phyloP scores from a whole-genome alignment of 1,140 invertebrate species.

The Tetraneura akinire region DNA sequence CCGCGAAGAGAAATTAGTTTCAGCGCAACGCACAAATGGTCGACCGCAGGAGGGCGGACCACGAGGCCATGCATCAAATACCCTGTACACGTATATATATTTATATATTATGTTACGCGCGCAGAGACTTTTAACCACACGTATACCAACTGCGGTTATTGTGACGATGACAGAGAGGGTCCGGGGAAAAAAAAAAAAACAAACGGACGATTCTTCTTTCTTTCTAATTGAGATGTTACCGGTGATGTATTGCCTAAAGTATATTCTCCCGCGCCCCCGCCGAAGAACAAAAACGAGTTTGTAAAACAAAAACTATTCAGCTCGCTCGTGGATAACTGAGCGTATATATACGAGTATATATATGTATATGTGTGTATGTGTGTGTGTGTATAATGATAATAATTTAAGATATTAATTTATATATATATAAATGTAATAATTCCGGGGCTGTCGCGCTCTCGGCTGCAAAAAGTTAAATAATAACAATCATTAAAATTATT shows the following conservation, averaged over 20 bases:
- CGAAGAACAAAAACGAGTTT: slow-evolving; percentile 33
- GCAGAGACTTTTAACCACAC: slow-evolving; percentile 19
- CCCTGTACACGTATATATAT: not conserved
- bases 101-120: too few species aligned
- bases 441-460: too few species aligned
- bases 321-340: not conserved
- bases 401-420: too few species aligned
- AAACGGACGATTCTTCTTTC: slow-evolving; percentile 8
- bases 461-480: too few species aligned
- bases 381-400: too few species aligned
- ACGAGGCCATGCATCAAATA: slow-evolving; percentile 44
- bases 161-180: not conserved
- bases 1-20: slow-evolving; percentile 47
- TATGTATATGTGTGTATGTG: too few species aligned
- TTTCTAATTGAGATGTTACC: slow-evolving; percentile 50
- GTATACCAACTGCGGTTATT: not conserved
- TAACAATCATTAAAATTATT: too few species aligned
- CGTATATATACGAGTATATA: too few species aligned
- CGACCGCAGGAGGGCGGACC: slow-evolving; percentile 27
- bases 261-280: not conserved
- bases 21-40: slow-evolving; percentile 20
- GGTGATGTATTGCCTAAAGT: slow-evolving; percentile 41
- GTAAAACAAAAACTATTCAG: slow-evolving; percentile 14
- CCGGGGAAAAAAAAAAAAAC: slow-evolving; percentile 19
- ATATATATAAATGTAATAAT: too few species aligned